Percentiles rank a stretch among this genome's conserved stretches.
Conservation (phyloP, 92 coral and sea anemone species). For the Ricordea florida region DNA sequence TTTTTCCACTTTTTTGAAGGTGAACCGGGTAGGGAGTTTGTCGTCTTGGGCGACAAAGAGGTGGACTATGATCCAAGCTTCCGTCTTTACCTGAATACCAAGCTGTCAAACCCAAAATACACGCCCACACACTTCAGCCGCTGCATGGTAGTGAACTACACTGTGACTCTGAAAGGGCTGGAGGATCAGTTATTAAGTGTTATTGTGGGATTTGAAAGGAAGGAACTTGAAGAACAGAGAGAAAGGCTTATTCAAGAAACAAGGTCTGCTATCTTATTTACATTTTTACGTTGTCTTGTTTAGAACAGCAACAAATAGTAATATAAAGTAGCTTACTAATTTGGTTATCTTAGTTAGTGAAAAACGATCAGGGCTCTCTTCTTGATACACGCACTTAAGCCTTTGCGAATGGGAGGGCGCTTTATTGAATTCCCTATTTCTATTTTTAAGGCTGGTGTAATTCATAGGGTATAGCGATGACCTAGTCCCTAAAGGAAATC, state of each 20-base stretch:
- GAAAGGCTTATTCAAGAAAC: conserved; percentile 99
- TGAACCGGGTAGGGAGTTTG: conserved; percentile 98
- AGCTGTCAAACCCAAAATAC: conserved; percentile 97
- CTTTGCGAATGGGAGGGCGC: too few relatives aligned
- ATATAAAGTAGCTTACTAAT: too few relatives aligned
- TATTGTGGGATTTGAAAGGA: conserved; percentile 96
- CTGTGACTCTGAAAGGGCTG: conserved; percentile 95
- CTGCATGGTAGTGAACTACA: conserved; percentile 98
- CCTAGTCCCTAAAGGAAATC: too few relatives aligned
- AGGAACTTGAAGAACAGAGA: conserved; percentile 96
- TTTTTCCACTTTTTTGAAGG: conserved; percentile 63
- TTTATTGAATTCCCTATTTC: too few relatives aligned
- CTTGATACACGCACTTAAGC: too few relatives aligned
- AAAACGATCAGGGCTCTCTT: too few relatives aligned
- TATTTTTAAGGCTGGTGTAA: too few relatives aligned
- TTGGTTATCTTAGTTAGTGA: too few relatives aligned
- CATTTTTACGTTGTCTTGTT: too few relatives aligned
- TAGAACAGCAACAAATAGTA: too few relatives aligned
- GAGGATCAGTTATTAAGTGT: conserved; percentile 98
- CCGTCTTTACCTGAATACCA: conserved; percentile 97
- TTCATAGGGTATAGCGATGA: too few relatives aligned
- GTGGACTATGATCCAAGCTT: conserved; percentile 99
- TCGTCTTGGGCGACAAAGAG: conserved; percentile 97
- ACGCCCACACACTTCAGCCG: conserved; percentile 99
- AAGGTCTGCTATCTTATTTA: conserved; percentile 68